These are phyloP conservation scores for Nycticorax nycticorax DNA, from an alignment of 2,113 vertebrate genomes.

Conservation along the genomic window DNA sequence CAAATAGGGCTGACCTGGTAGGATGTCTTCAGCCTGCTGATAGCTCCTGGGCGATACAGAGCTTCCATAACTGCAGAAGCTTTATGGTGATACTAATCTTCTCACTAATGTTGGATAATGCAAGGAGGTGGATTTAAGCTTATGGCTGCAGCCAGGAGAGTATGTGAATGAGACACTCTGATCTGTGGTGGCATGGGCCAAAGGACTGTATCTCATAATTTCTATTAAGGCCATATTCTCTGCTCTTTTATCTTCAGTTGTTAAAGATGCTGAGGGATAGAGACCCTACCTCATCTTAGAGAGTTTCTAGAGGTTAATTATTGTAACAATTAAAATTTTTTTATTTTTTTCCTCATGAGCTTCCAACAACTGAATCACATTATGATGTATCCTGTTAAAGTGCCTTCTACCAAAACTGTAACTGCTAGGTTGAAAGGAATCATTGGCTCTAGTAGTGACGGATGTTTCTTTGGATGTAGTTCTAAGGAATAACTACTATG, in stretches of 20 bases:
- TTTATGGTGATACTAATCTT: accelerated
- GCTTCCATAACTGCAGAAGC: not conserved
- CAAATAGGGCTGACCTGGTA: not conserved
- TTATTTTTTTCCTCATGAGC: not conserved
- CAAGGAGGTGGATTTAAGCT: accelerated
- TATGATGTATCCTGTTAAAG: not conserved
- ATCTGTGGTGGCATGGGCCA: not conserved
- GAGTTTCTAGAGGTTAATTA: not conserved
- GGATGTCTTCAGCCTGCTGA: not conserved
- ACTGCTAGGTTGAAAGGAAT: not conserved
- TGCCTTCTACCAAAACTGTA: not conserved
- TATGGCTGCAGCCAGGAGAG: not conserved
- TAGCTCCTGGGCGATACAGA: not conserved
- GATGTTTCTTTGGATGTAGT: not conserved
- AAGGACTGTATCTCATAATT: not conserved
- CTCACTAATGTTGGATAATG: accelerated
- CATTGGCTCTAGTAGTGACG: not conserved
- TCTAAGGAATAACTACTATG: not conserved
- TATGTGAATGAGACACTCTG: too few relatives aligned
- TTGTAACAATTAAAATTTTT: not conserved
- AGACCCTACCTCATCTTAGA: not conserved
- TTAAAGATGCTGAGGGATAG: not conserved
- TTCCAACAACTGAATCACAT: not conserved
- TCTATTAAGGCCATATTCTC: not conserved
- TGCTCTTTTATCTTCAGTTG: not conserved